Percentiles rank a stretch among this genome's conserved stretches.
phyloP scores from a whole-genome alignment of 2,888 invertebrate species.

The Drosophila emarginata region DNA sequence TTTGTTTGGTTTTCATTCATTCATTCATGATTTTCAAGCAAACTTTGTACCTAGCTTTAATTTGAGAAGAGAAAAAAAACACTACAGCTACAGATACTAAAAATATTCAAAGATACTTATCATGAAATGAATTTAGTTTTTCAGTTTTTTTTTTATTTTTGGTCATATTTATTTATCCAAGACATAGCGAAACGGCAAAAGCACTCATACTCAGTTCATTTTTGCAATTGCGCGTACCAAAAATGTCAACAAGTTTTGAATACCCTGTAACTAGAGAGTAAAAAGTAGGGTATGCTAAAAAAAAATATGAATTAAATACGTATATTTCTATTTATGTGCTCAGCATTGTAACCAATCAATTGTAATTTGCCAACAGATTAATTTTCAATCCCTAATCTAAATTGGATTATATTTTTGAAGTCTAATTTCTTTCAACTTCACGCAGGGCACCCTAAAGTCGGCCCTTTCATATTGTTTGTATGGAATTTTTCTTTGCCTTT shows the following conservation, averaged over 20 bases:
- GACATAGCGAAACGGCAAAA: conserved; percentile 37
- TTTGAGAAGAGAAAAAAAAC: conserved; percentile 12
- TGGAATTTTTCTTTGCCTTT: conserved; percentile 10
- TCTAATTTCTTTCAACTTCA: background rate
- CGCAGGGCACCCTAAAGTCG: conserved; percentile 1
- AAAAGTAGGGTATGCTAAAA: background rate
- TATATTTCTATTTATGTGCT: too few relatives aligned
- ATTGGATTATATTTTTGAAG: too few relatives aligned
- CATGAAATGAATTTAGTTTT: conserved; percentile 1
- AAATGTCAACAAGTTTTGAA: conserved; percentile 43
- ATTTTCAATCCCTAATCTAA: too few relatives aligned
- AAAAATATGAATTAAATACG: too few relatives aligned
- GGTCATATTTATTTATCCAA: conserved; percentile 40
- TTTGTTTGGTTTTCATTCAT: conserved; percentile 22
- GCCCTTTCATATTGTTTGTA: too few relatives aligned
- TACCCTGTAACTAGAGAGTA: background rate
- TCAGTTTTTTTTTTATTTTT: conserved; percentile 19
- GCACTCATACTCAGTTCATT: conserved; percentile 29
- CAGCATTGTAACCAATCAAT: too few relatives aligned
- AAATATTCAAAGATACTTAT: conserved; percentile 38
- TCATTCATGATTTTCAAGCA: conserved; percentile 12
- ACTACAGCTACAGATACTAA: conserved; percentile 4
- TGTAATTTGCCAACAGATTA: too few relatives aligned
- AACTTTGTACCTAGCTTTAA: conserved; percentile 26
- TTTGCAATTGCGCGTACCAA: conserved; percentile 45